Evolutionary conservation across 2,797 vertebrate species (phyloP).

Genomic region (Tangara arthus): DNA sequence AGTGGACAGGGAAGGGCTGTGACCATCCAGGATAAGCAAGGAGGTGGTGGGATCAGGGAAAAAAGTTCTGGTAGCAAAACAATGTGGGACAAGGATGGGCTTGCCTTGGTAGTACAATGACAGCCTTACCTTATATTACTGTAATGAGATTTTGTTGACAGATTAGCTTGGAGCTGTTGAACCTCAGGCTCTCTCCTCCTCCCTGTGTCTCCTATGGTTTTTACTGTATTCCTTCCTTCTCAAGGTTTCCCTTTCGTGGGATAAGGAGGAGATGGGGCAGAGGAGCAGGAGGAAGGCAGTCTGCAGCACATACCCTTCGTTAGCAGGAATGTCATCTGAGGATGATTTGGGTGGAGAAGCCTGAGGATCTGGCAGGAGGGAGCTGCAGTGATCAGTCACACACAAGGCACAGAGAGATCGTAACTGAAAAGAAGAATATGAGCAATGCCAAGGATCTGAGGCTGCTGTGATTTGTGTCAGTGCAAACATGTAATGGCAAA

Average conservation of each 20-base stretch:
- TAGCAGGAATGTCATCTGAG: not conserved
- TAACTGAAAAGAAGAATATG: not conserved
- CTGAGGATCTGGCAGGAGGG: not conserved
- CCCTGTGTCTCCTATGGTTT: not conserved
- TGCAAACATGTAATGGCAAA: not conserved
- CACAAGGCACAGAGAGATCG: accelerated
- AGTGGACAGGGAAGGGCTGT: not conserved
- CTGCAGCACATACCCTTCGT: not conserved
- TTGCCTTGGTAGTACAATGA: conserved; percentile 33
- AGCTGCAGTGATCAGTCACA: not conserved
- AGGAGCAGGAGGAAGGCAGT: not conserved
- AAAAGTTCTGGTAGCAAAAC: conserved; percentile 7
- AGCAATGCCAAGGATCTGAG: not conserved
- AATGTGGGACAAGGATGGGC: conserved; percentile 32
- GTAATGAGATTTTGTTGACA: conserved; percentile 61
- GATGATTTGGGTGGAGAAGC: not conserved
- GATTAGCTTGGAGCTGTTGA: conserved; percentile 34
- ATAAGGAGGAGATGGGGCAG: not conserved
- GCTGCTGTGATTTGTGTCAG: not conserved
- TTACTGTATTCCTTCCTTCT: not conserved
- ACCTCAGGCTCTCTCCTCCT: conserved; percentile 3
- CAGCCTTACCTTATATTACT: not conserved
- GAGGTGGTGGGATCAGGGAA: not conserved
- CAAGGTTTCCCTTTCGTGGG: not conserved
- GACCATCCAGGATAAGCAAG: not conserved